phyloP scores from a whole-genome alignment of 2,888 invertebrate species.

The Alviniconcha strummeri region DNA sequence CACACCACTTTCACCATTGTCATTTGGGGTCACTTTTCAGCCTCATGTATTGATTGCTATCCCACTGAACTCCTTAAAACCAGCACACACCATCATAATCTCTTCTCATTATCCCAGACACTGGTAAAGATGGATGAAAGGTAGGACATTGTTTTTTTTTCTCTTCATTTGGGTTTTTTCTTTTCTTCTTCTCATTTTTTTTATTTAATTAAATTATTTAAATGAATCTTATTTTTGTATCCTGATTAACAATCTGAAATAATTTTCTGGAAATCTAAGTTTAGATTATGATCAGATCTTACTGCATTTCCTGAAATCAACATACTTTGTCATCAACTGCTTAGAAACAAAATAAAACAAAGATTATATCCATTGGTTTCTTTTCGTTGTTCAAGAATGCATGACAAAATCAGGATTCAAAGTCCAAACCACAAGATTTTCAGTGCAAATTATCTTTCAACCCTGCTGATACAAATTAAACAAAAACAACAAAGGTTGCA shows the following conservation, averaged over 20 bases:
- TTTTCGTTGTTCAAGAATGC: too few relatives aligned
- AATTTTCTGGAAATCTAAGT: not conserved
- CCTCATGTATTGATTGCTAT: constrained; percentile 5
- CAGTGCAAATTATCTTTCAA: too few relatives aligned
- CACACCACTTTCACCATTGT: constrained; percentile 1
- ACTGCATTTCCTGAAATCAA: too few relatives aligned
- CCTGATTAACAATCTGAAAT: not conserved
- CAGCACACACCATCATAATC: constrained; percentile 6
- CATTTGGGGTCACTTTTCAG: constrained; percentile 10
- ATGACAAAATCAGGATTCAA: too few relatives aligned
- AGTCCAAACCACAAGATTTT: too few relatives aligned
- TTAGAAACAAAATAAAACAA: too few relatives aligned
- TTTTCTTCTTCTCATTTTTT: not conserved
- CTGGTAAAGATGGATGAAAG: constrained; percentile 9
- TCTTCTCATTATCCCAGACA: not conserved
- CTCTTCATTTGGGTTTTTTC: not conserved
- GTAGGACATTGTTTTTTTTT: not conserved
- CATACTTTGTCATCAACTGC: too few relatives aligned
- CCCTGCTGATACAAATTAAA: too few relatives aligned
- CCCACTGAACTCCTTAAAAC: not conserved
- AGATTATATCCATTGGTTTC: too few relatives aligned
- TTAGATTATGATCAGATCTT: too few relatives aligned
- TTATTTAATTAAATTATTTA: not conserved
- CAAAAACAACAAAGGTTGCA: too few relatives aligned
- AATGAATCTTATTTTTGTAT: not conserved